Conservation (phyloP, 2,113 vertebrate genomes). For the Hyla sarda region DNA sequence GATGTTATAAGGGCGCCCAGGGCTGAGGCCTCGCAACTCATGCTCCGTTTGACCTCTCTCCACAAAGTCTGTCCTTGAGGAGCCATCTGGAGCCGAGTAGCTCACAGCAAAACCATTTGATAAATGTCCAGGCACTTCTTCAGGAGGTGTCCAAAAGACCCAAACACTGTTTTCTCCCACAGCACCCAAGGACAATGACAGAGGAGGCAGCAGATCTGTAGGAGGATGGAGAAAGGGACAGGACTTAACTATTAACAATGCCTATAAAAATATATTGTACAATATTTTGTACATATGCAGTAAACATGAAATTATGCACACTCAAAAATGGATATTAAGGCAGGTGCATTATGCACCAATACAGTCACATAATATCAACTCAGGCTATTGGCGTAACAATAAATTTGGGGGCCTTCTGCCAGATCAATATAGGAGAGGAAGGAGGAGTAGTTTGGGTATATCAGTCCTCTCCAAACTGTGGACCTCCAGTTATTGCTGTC, state of each 20-base stretch:
- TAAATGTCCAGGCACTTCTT: constrained; percentile 75
- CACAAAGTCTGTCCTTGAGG: constrained; percentile 87
- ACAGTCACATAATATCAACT: background rate
- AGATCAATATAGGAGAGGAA: too few relatives aligned
- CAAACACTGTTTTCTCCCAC: constrained; percentile 92
- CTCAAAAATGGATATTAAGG: background rate
- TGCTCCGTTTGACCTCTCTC: constrained; percentile 84
- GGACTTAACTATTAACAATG: background rate
- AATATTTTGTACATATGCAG: background rate
- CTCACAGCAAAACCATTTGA: constrained; percentile 92
- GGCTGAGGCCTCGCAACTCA: constrained; percentile 84
- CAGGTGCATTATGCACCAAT: background rate
- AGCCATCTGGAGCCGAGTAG: constrained; percentile 83
- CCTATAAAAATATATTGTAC: background rate
- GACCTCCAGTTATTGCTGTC: too few relatives aligned
- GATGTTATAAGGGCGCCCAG: constrained; percentile 94
- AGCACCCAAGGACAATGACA: constrained; percentile 88
- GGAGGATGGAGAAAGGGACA: constrained; percentile 52
- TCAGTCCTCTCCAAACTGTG: too few relatives aligned
- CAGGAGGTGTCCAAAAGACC: constrained; percentile 89
- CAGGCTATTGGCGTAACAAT: too few relatives aligned
- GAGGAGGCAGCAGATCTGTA: constrained; percentile 93
- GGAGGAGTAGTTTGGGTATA: too few relatives aligned
- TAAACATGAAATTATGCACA: background rate
- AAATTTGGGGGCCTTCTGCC: too few relatives aligned